Conservation (phyloP, 2,888 invertebrate species). For the Pollenia amentaria region DNA sequence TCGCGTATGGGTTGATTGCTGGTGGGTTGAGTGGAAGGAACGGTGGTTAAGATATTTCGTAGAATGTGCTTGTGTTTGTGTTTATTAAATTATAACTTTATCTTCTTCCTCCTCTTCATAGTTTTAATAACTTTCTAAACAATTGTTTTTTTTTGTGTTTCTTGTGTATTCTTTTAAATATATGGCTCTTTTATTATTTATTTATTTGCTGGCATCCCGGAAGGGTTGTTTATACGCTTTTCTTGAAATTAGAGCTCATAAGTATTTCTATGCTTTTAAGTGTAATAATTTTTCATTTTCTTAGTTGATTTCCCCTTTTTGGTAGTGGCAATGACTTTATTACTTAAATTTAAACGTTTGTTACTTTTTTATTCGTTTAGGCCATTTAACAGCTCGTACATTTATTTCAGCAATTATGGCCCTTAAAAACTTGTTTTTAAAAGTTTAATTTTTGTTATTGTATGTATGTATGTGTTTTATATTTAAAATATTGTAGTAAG, state of each 20-base stretch:
- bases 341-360: conserved; percentile 55
- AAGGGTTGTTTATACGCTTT: conserved; percentile 64
- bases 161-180: conserved; percentile 22
- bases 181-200: conserved; percentile 61
- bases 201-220: conserved; percentile 62
- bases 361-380: conserved; percentile 43
- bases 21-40: neutral
- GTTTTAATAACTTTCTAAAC: conserved; percentile 49
- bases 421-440: conserved; percentile 55
- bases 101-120: conserved; percentile 43
- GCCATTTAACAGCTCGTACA: conserved; percentile 59
- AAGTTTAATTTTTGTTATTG: conserved; percentile 7
- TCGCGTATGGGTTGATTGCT: conserved; percentile 3
- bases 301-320: conserved; percentile 38
- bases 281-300: conserved; percentile 31
- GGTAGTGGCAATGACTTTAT: conserved; percentile 49
- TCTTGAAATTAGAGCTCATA: conserved; percentile 8
- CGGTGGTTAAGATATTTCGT: conserved; percentile 19
- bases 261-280: conserved; percentile 23
- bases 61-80: conserved; percentile 30
- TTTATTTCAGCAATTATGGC: conserved; percentile 30
- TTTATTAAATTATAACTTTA: conserved; percentile 67
- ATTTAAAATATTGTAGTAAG: neutral
- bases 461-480: neutral
- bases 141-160: conserved; percentile 44